A percentile compares a stretch with the other conserved stretches of the same genome.
Conservation (phyloP, 2,888 invertebrate species). For the Phyllotreta cruciferae region DNA sequence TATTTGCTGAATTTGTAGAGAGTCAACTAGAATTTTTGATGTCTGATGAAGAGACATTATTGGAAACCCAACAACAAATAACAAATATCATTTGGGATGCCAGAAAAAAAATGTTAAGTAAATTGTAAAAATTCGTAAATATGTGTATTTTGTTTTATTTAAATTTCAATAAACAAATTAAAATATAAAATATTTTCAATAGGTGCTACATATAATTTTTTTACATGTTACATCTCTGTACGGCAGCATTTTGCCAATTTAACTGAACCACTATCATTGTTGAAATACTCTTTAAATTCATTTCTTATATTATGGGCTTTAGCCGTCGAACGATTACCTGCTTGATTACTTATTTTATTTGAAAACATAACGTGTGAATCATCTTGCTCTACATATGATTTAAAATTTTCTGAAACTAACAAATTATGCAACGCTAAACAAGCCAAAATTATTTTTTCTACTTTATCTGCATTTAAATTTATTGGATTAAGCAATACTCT, state of each 20-base stretch:
- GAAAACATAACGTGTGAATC: too few relatives aligned
- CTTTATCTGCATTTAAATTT: slow-evolving; percentile 7
- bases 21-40: not conserved
- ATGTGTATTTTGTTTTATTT: slow-evolving; percentile 7
- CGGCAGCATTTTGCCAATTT: slow-evolving; percentile 1
- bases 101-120: slow-evolving; percentile 2
- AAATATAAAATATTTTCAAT: slow-evolving; percentile 2
- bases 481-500: slow-evolving; percentile 4
- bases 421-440: slow-evolving; percentile 5
- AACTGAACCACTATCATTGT: too few relatives aligned
- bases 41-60: slow-evolving; percentile 5
- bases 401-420: too few relatives aligned
- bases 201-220: not conserved
- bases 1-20: slow-evolving; percentile 1
- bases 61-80: not conserved
- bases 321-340: too few relatives aligned
- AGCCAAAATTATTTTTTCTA: slow-evolving; percentile 7
- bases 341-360: too few relatives aligned
- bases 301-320: too few relatives aligned
- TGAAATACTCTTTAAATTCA: too few relatives aligned
- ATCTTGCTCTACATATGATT: too few relatives aligned
- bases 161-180: slow-evolving; percentile 10
- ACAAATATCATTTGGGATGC: slow-evolving; percentile 1
- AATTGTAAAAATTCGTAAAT: not conserved
- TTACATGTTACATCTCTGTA: slow-evolving; percentile 9